phyloP scores from a whole-genome alignment of 2,888 invertebrate species.

The Meta bourneti region DNA sequence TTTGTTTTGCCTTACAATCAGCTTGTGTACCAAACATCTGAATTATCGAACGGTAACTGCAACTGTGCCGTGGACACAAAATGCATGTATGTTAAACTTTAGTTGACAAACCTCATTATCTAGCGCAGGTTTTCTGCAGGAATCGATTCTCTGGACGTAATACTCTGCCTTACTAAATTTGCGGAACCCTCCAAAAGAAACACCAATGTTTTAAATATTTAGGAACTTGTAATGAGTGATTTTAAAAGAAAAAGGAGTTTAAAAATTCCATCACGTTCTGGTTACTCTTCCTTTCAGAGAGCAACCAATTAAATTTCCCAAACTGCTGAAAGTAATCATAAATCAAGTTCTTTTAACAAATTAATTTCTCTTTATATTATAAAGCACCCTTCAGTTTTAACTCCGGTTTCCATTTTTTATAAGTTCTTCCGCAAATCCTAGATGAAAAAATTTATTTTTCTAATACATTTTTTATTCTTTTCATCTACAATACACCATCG shows the following conservation, averaged over 20 bases:
- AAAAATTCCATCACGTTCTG: no score
- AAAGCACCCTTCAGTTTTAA: no score
- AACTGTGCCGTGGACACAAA: not conserved
- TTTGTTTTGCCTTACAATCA: not conserved
- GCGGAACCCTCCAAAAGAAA: not conserved
- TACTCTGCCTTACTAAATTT: not conserved
- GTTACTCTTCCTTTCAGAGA: no score
- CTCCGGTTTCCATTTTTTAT: no score
- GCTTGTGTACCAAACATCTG: not conserved
- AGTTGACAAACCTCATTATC: not conserved
- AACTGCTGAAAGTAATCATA: no score
- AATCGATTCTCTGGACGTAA: not conserved
- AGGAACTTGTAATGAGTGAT: not conserved
- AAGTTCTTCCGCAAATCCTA: no score
- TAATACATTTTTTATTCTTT: no score
- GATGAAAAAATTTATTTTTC: no score
- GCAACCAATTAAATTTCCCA: no score
- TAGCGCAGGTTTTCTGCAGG: not conserved
- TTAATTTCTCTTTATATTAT: no score
- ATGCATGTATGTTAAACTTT: not conserved
- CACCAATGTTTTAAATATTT: not conserved
- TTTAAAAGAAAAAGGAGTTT: not conserved
- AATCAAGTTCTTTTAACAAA: no score
- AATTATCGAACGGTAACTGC: not conserved
- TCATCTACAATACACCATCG: no score